These are phyloP conservation scores for Lydus trimaculatus DNA, from an alignment of 2,888 invertebrate species.

Conservation along the genomic window DNA sequence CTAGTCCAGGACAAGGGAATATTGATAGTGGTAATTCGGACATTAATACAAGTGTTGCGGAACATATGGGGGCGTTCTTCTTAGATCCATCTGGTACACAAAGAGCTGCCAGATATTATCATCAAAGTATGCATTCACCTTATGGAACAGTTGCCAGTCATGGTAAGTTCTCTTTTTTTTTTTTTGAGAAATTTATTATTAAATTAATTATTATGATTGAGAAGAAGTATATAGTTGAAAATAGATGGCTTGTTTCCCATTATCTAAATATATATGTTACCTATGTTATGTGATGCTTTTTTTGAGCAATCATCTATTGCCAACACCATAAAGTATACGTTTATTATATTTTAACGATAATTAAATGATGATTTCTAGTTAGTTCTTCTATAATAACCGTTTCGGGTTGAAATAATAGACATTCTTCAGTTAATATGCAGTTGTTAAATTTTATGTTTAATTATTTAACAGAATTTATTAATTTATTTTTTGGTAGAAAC, in stretches of 20 bases:
- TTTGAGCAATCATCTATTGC: background rate
- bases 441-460: background rate
- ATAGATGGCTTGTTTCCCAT: background rate
- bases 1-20: conserved; percentile 56
- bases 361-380: conserved; percentile 1
- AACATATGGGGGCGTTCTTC: conserved; percentile 62
- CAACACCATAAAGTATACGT: background rate
- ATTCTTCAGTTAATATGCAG: background rate
- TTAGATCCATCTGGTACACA: conserved; percentile 60
- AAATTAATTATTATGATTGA: conserved; percentile 34
- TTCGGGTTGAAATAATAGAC: background rate
- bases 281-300: background rate
- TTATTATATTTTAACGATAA: background rate
- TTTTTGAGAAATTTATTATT: conserved; percentile 41
- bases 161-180: conserved; percentile 55
- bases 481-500: background rate
- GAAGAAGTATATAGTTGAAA: conserved; percentile 21
- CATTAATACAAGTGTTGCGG: conserved; percentile 59
- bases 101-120: conserved; percentile 60
- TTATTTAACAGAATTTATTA: background rate
- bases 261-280: no score
- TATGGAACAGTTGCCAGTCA: conserved; percentile 60
- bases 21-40: conserved; percentile 52
- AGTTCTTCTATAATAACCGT: background rate
- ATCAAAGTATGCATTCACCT: conserved; percentile 62